Percentiles rank a stretch among this genome's conserved stretches.
These are phyloP conservation scores for Penaeus indicus DNA, from an alignment of 1,140 invertebrate species.

Conservation along the genomic window DNA sequence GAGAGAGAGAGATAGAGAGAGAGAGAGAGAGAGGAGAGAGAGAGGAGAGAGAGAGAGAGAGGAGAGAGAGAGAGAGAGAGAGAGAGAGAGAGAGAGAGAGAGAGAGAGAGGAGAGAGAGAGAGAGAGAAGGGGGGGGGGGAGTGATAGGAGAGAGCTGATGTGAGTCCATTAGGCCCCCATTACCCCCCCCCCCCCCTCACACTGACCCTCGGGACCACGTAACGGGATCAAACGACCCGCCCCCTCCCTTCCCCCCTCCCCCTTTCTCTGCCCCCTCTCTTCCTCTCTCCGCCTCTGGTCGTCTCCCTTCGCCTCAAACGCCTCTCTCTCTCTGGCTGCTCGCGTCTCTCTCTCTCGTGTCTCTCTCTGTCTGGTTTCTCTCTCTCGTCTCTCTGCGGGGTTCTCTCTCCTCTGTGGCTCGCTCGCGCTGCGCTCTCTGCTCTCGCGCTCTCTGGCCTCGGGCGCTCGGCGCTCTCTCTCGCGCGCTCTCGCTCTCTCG, in stretches of 20 bases:
- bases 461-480: too few relatives aligned
- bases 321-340: neutral
- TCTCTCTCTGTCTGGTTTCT: neutral
- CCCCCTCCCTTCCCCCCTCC: neutral
- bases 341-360: neutral
- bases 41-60: neutral
- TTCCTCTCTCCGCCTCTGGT: neutral
- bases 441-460: too few relatives aligned
- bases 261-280: neutral
- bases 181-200: conserved; percentile 28
- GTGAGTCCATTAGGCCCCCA: conserved; percentile 37
- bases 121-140: conserved; percentile 10
- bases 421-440: too few relatives aligned
- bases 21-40: conserved; percentile 3
- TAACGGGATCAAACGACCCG: conserved; percentile 42
- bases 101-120: neutral
- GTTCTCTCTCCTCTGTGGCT: neutral
- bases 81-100: conserved; percentile 38
- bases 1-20: conserved; percentile 34
- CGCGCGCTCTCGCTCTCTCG: neutral
- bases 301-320: neutral
- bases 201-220: conserved; percentile 5
- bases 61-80: neutral
- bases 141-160: neutral
- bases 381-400: neutral